These are phyloP conservation scores for Volucella inanis DNA, from an alignment of 2,888 invertebrate genomes.

Conservation along the genomic window DNA sequence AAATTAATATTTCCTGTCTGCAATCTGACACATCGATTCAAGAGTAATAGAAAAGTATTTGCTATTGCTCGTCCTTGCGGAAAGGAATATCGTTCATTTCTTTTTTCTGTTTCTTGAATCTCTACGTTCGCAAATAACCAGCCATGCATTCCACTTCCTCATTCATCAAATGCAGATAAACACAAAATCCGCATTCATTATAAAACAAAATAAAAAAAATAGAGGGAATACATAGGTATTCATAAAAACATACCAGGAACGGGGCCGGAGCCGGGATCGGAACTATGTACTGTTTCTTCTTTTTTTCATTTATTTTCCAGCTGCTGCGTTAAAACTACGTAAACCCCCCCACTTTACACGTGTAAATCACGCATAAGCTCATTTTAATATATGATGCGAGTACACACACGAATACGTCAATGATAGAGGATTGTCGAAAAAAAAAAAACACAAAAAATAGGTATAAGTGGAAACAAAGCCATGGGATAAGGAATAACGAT, in stretches of 20 bases:
- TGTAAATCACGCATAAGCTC: slow-evolving; percentile 74
- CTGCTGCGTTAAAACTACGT: slow-evolving; percentile 51
- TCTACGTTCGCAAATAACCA: slow-evolving; percentile 26
- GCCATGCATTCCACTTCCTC: slow-evolving; percentile 61
- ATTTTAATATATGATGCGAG: slow-evolving; percentile 70
- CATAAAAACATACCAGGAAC: slow-evolving; percentile 39
- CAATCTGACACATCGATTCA: too few species aligned
- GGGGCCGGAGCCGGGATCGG: too few species aligned
- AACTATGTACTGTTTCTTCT: slow-evolving; percentile 28
- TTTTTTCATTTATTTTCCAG: slow-evolving; percentile 60
- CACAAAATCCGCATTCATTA: slow-evolving; percentile 72
- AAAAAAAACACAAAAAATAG: slow-evolving; percentile 24
- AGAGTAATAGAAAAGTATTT: too few species aligned
- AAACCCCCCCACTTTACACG: slow-evolving; percentile 65
- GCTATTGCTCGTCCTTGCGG: too few species aligned
- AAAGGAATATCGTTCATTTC: too few species aligned
- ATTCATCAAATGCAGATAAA: slow-evolving; percentile 74
- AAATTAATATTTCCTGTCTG: too few species aligned
- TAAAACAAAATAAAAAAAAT: slow-evolving; percentile 7
- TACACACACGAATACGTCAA: slow-evolving; percentile 63
- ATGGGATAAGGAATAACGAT: slow-evolving; percentile 62
- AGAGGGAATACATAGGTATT: not conserved
- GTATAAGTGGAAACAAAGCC: slow-evolving; percentile 60
- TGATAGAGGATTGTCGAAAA: slow-evolving; percentile 27
- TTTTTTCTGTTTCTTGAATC: not conserved